Evolutionary conservation across 2,888 invertebrate genomes (phyloP), one percentile per base, ranked within the genome.

Genomic region (Selenia dentaria): DNA sequence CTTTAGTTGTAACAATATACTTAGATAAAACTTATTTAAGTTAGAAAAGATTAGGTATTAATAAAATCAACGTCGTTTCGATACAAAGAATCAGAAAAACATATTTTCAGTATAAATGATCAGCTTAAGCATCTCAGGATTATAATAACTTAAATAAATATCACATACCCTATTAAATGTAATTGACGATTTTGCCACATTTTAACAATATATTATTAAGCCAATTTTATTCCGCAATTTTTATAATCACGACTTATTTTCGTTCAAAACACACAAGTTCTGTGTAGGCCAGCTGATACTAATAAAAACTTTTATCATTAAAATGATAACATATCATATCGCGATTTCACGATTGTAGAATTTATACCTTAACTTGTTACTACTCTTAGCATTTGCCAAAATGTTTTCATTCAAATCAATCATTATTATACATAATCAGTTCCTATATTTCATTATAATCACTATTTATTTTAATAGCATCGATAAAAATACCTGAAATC

Each of bases 111-210:
- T n/a, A n/a, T n/a, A n/a, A n/a, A n/a, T n/a, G n/a, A n/a, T n/a
- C n/a, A n/a, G n/a, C n/a, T n/a, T n/a, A n/a, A n/a, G n/a, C n/a
- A n/a, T n/a, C n/a, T n/a, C n/a, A n/a, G n/a, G n/a, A n/a, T n/a
- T n/a, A n/a, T n/a, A n/a, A n/a, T n/a, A n/a, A n/a, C n/a, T n/a
- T n/a, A n/a, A n/a, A n/a, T n/a, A n/a, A 8, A 6, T 12, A 28
- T 8, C 25, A 43, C 55, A 38, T 52, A 56, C 52, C 55, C 55
- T 29, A 45, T 28, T 13, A 52, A 35, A 33, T 56, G 41, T 28
- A 28, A 25, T n/a, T 44, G 33, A 11, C 31, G 52, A 27, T 35
- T 39, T 24, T 42, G 47, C 47, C 42, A 45, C 55, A 56, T 46
- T 31, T 35, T 35, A 3, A 35, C 4, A 4, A 9, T 20, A n/a